A percentile compares a stretch with the other conserved stretches of the same genome.
Conservation (phyloP, 2,888 invertebrate species). For the Polydrusus tereticollis region DNA sequence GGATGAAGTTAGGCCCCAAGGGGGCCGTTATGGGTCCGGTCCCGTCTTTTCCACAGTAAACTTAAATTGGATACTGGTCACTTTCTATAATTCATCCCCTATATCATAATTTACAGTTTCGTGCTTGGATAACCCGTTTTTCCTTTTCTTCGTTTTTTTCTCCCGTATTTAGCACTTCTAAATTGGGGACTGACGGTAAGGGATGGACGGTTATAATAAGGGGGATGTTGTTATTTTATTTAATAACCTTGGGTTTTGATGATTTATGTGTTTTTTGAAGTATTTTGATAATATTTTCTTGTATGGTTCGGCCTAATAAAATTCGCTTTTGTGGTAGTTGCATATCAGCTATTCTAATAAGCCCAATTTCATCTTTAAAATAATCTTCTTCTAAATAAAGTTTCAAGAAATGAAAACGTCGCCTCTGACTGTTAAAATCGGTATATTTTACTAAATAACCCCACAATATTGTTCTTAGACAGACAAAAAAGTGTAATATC, state of each 20-base stretch:
- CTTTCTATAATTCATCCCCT: constrained; percentile 68
- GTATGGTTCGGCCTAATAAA: too few relatives aligned
- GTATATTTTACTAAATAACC: too few relatives aligned
- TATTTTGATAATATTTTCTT: too few relatives aligned
- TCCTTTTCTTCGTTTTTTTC: constrained; percentile 43
- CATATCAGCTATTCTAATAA: too few relatives aligned
- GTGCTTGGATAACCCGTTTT: constrained; percentile 52
- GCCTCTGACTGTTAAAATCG: too few relatives aligned
- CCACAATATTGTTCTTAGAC: too few relatives aligned
- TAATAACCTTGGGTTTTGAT: not conserved
- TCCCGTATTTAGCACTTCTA: constrained; percentile 39
- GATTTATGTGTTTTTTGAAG: too few relatives aligned
- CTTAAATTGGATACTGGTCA: constrained; percentile 69
- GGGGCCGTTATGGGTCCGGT: constrained; percentile 66
- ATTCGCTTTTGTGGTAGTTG: too few relatives aligned
- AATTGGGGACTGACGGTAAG: constrained; percentile 36
- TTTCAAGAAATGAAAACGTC: too few relatives aligned
- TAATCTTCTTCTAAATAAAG: too few relatives aligned
- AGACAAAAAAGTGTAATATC: too few relatives aligned
- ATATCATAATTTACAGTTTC: constrained; percentile 63
- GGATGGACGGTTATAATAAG: not conserved
- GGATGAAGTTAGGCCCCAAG: constrained; percentile 65
- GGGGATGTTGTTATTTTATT: constrained; percentile 13
- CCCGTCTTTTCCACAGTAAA: constrained; percentile 67
- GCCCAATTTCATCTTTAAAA: too few relatives aligned